Evolutionary conservation across 2,888 invertebrate species (phyloP).

Genomic region (Limenitis camilla): DNA sequence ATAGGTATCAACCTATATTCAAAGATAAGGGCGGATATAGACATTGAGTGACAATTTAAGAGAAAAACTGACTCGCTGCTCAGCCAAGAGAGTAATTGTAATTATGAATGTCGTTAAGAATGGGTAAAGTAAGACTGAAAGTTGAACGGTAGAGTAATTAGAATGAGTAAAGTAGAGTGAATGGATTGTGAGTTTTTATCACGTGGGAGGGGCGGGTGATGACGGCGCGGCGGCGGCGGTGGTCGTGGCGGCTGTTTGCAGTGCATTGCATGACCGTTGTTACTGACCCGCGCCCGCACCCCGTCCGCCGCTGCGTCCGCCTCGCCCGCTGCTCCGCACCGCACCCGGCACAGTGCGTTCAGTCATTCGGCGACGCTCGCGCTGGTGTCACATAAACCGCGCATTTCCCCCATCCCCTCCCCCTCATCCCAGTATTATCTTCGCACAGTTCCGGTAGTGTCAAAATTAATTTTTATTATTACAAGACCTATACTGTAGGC

Average conservation of each 20-base stretch:
- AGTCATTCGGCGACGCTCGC: slow-evolving; percentile 72
- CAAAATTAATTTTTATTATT: not conserved
- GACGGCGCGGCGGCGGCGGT: slow-evolving; percentile 33
- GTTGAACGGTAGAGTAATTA: slow-evolving; percentile 29
- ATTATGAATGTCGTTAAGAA: too few species aligned
- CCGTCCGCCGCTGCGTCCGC: slow-evolving; percentile 39
- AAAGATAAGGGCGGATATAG: too few species aligned
- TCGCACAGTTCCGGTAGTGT: slow-evolving; percentile 7
- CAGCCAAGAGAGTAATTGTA: too few species aligned
- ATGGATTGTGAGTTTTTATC: slow-evolving; percentile 39
- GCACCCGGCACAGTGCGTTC: slow-evolving; percentile 42
- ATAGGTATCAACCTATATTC: too few species aligned
- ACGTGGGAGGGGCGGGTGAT: slow-evolving; percentile 27
- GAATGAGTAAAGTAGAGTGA: slow-evolving; percentile 33
- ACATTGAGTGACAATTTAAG: too few species aligned
- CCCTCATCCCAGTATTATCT: slow-evolving; percentile 21
- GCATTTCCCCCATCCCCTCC: slow-evolving; percentile 13
- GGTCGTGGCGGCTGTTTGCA: slow-evolving; percentile 48
- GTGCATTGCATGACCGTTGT: slow-evolving; percentile 53
- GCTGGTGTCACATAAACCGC: slow-evolving; percentile 52
- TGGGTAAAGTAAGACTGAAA: too few species aligned
- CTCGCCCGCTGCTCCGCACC: slow-evolving; percentile 38
- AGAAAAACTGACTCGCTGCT: too few species aligned
- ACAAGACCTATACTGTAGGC: too few species aligned
- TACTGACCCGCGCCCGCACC: slow-evolving; percentile 63